Base-by-base conservation (phyloP, 2,888 invertebrate genomes). In the Sisyra nigra region DNA sequence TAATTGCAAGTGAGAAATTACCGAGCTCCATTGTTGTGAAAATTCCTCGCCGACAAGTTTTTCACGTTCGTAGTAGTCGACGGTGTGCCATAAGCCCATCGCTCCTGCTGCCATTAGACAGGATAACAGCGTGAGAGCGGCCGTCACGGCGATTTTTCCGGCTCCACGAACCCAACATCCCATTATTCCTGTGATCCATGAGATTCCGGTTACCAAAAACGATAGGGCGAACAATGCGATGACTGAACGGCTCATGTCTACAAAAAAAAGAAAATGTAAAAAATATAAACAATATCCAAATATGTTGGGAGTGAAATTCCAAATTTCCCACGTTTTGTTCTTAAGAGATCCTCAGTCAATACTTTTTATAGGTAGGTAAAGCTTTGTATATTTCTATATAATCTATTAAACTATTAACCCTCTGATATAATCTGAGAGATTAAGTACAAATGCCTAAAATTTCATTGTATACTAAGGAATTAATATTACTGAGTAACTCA, bases 91-190 rank as follows among this genome's bases (percentile, higher is more conserved):
- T 39, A 92, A 67, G 35, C 91, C 92, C 92, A 94, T 94, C 35
- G 84, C 89, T 46, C 89, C 91, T 29, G 92, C 93, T 49, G 89
- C 81, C 54, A 93, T 66, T 48, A 94, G 66, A 65, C 91, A 87
- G 54, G 88, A 82, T 48, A 88, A 69, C 42, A 89, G 72, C 78
- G 88, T 85, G 41, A 89, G 69, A 52, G 93, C 86, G 24, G 92
- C 92, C 3, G 93, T 93, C 41, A 89, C 86, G 19, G 92, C 88
- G 54, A 93, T 87, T 59, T 92, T 88, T 50, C 88, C 88, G 7
- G 92, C 86, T 40, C 91, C 91, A 53, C 94, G 74, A 63, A 88
- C 82, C 91, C 94, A 97, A 63, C 96, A 97, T 52, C 96, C 94
- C 29, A 92, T 85, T 10, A 94, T 80, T 46, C 96, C 96, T 44